A percentile compares a stretch with the other conserved stretches of the same genome.
Conservation (phyloP, 1,140 invertebrate species). For the Caenorhabditis latens region DNA sequence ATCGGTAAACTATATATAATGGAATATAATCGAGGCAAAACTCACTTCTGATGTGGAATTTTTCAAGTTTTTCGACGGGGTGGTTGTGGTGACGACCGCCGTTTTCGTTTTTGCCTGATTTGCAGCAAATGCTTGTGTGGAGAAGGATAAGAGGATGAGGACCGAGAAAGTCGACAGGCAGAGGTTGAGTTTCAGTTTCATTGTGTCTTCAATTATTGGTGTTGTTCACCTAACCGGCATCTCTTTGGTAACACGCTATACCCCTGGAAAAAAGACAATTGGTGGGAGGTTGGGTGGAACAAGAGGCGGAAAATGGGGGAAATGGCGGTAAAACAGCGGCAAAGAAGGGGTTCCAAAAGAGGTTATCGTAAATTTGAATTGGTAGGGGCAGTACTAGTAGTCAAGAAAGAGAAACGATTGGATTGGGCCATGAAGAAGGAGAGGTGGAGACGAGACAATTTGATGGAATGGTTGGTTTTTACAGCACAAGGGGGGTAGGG, state of each 20-base stretch:
- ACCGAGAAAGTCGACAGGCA: slow-evolving; percentile 41
- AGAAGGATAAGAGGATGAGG: slow-evolving; percentile 33
- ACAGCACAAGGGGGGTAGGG: background rate
- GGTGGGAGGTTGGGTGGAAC: background rate
- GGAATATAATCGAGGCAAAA: background rate
- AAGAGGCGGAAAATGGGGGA: background rate
- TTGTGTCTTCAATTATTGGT: slow-evolving; percentile 35
- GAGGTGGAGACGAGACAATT: background rate
- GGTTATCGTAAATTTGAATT: slow-evolving; percentile 55
- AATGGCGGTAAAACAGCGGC: slow-evolving; percentile 34
- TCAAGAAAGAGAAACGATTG: background rate
- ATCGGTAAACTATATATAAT: too few relatives aligned
- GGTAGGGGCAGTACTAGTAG: slow-evolving; percentile 6
- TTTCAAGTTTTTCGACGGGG: background rate
- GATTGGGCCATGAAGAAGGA: background rate
- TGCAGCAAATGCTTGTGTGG: slow-evolving; percentile 41
- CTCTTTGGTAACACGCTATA: slow-evolving; percentile 45
- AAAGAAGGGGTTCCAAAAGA: slow-evolving; percentile 43
- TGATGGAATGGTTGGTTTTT: slow-evolving; percentile 3
- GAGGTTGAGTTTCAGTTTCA: slow-evolving; percentile 28
- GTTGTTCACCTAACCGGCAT: slow-evolving; percentile 51
- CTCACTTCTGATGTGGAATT: slow-evolving; percentile 40
- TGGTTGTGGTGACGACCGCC: background rate
- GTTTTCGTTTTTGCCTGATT: slow-evolving; percentile 46
- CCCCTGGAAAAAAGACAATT: slow-evolving; percentile 45